Evolutionary conservation across 1,140 invertebrate genomes (phyloP).

Genomic region (Cataglyphis hispanica): DNA sequence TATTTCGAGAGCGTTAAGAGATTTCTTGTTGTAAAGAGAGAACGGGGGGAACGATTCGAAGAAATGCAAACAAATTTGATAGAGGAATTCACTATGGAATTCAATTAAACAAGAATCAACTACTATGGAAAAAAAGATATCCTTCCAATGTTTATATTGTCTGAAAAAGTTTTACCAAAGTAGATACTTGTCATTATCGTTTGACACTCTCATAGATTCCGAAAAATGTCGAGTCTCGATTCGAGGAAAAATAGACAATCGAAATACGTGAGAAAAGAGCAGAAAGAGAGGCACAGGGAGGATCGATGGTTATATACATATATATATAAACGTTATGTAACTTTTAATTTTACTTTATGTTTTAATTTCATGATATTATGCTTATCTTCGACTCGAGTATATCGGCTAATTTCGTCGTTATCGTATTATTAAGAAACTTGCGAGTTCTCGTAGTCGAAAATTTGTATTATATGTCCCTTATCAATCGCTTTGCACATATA

Average conservation of each 20-base stretch:
- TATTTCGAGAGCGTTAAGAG: background rate
- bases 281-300: background rate
- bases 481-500: constrained; percentile 30
- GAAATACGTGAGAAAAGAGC: background rate
- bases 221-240: background rate
- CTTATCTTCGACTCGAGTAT: constrained; percentile 9
- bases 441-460: constrained; percentile 33
- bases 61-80: constrained; percentile 6
- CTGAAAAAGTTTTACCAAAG: background rate
- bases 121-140: background rate
- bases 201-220: background rate
- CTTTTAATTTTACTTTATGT: constrained; percentile 17
- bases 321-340: constrained; percentile 6
- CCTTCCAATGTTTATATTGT: background rate
- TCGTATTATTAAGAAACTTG: background rate
- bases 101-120: background rate
- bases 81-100: background rate
- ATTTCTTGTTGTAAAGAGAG: background rate
- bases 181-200: background rate
- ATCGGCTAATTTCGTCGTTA: background rate
- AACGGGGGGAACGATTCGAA: background rate
- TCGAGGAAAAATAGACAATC: background rate
- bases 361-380: background rate
- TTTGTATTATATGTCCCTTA: background rate
- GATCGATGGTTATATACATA: background rate